Base-by-base conservation (phyloP, 2,113 vertebrate genomes). In the Grammomys dolichurus region DNA sequence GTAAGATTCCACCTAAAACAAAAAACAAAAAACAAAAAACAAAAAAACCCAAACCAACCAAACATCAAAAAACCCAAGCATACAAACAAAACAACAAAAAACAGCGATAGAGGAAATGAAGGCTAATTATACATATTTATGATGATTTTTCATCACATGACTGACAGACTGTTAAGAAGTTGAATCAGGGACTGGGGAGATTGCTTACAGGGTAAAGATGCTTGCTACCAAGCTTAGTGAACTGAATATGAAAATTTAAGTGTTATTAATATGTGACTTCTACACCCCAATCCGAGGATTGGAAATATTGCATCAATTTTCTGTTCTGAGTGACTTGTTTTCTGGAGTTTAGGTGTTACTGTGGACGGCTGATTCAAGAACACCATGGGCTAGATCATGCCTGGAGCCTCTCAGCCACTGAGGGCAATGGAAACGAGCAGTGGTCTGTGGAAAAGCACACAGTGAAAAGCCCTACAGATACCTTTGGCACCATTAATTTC, bases 401-500 rank as follows among this genome's bases (percentile, higher is more conserved):
- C 73, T 98, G 98, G 97, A 98, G 98, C 28, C 36, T 96, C 89
- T 98, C 98, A 69, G 88, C 95, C 91, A 65, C 91, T n/a, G 93
- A 77, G 36, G 93, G 96, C 80, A 93, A 89, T 28, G 46, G 92
- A 48, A 96, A 96, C 40, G 98, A 99, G 92, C 98, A 99, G 69
- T 99, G 99, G 99, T 99, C 99, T 90, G 98, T 99, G 65, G 98
- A 99, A 95, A 98, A 97, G 9, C 99, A 99, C 97, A 99, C 99
- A 19, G 98, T 93, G 75, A 98, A 97, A 94, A 99, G 98, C 95
- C 99, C 99, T 80, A 99, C 99, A 0, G 98, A 99, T 75, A 99
- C 99, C 4, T 99, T 99, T 94, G 99, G 99, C 84, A 99, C 98
- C 1, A 98, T 99, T 86, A 99, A 98, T 97, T 99, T 99, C 98